These are phyloP conservation scores for Apodemus speciosus DNA, from an alignment of 2,113 vertebrate genomes.

Conservation along the genomic window DNA sequence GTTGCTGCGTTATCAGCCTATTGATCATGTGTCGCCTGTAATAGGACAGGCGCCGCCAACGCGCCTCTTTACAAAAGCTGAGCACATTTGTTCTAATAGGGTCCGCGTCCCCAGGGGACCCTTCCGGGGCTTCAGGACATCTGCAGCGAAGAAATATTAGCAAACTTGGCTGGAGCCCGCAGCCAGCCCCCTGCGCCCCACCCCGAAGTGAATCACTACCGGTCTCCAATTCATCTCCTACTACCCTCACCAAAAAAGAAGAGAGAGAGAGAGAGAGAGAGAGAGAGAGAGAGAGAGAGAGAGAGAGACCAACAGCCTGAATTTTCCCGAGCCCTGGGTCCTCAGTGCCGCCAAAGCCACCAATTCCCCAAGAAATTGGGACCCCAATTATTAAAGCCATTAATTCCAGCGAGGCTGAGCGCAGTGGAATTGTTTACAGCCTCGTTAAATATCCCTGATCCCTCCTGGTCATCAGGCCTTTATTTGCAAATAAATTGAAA, in stretches of 20 bases:
- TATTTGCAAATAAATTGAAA: conserved; percentile 99
- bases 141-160: conserved; percentile 98
- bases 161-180: conserved; percentile 93
- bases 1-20: conserved; percentile 99
- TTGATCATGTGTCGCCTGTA: conserved; percentile 99
- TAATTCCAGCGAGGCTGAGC: conserved; percentile 94
- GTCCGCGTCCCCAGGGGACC: conserved; percentile 95
- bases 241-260: not conserved
- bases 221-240: not conserved
- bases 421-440: conserved; percentile 90
- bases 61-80: conserved; percentile 99
- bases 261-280: conserved; percentile 48
- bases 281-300: conserved; percentile 43
- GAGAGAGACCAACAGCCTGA: conserved; percentile 76
- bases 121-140: conserved; percentile 96
- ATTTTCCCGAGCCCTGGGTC: conserved; percentile 85
- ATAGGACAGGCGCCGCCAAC: conserved; percentile 99
- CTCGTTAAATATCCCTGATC: conserved; percentile 93
- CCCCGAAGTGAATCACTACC: conserved; percentile 38
- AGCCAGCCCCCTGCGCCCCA: conserved; percentile 76
- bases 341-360: conserved; percentile 89
- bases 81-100: conserved; percentile 99
- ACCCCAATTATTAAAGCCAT: conserved; percentile 99
- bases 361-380: conserved; percentile 94
- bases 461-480: conserved; percentile 95